Base-by-base conservation (phyloP, 2,113 vertebrate genomes). In the Anser cygnoides region DNA sequence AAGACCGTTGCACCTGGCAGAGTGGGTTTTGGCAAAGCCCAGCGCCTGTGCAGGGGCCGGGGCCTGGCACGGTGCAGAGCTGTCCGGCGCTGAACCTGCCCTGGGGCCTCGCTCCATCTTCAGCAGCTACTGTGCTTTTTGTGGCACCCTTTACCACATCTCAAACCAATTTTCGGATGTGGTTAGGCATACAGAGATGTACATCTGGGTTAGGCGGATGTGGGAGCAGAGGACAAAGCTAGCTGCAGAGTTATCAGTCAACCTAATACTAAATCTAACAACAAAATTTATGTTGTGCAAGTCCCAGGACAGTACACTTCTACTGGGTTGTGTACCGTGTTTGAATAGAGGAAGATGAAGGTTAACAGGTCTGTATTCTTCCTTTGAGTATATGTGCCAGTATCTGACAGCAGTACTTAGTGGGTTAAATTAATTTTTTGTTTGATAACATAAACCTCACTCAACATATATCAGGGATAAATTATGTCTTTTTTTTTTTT, bases 71-170 rank as follows among this genome's bases (percentile, higher is more conserved):
- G 12, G 13, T 49, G 44, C 12, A 13, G 63, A 88, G 71, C 87
- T 82, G 52, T 66, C 90, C 33, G 11, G 75, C 44, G 55, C 84
- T 90, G 79, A 84, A 67, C 18, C 8, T 0, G 1, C 35, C 22
- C 28, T 3, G 26, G n/a, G 10, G 61, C 9, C 55, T 28, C 37
- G 2, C 26, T 37, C 26, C 10, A 11, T 21, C 35, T 78, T 1
- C 0, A 18, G 17, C 26, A 13, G 2, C 9, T 18, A 33, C 16
- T 3, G 3, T 18, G 11, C 9, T 52, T 54, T 55, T 57, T 75
- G 26, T 44, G 39, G 3, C 5, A 2, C 25, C 41, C 52, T 6
- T 22, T 50, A 3, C 11, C 31, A 10, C 0, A 0, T 33, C 41
- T 46, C 26, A 62, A 17, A n/a, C 39, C 43, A 13, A 21, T 66